Evolutionary conservation across 1,140 invertebrate species (phyloP).

Genomic region (Drosophila kanapiae): DNA sequence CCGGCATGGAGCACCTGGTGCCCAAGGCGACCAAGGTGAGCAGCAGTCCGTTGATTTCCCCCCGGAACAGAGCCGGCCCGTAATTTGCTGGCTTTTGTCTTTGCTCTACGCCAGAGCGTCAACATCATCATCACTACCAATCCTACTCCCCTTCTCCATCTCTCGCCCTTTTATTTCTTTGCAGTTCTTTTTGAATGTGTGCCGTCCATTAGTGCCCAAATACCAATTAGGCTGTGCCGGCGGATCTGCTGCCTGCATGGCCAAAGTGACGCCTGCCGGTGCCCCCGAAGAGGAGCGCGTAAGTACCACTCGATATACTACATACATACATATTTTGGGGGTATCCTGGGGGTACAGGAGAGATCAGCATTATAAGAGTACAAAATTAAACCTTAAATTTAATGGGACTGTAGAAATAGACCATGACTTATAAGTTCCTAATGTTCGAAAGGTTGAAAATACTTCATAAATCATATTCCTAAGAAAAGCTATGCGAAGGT

Average conservation of each 20-base stretch:
- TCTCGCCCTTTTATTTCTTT: slow-evolving; percentile 39
- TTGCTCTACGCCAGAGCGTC: slow-evolving; percentile 1
- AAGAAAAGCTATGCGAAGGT: too few relatives aligned
- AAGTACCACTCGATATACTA: slow-evolving; percentile 68
- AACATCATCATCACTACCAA: slow-evolving; percentile 6
- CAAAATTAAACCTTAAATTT: neutral
- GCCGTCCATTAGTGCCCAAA: slow-evolving; percentile 85
- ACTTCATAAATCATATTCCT: too few relatives aligned
- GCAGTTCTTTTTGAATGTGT: slow-evolving; percentile 86
- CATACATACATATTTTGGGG: slow-evolving; percentile 19
- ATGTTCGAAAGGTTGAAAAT: too few relatives aligned
- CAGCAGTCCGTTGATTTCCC: slow-evolving; percentile 49
- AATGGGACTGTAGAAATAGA: neutral
- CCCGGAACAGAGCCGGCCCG: neutral
- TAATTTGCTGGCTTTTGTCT: slow-evolving; percentile 63
- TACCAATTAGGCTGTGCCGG: slow-evolving; percentile 85
- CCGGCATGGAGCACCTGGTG: slow-evolving; percentile 57
- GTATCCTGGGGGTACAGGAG: neutral
- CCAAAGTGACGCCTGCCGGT: slow-evolving; percentile 70
- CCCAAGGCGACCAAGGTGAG: slow-evolving; percentile 80
- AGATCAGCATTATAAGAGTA: neutral
- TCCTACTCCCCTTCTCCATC: neutral
- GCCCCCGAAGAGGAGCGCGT: slow-evolving; percentile 85
- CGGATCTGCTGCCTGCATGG: slow-evolving; percentile 86
- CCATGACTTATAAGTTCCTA: neutral